These are phyloP conservation scores for Potorous gilbertii DNA, from an alignment of 2,797 vertebrate species.

Conservation along the genomic window DNA sequence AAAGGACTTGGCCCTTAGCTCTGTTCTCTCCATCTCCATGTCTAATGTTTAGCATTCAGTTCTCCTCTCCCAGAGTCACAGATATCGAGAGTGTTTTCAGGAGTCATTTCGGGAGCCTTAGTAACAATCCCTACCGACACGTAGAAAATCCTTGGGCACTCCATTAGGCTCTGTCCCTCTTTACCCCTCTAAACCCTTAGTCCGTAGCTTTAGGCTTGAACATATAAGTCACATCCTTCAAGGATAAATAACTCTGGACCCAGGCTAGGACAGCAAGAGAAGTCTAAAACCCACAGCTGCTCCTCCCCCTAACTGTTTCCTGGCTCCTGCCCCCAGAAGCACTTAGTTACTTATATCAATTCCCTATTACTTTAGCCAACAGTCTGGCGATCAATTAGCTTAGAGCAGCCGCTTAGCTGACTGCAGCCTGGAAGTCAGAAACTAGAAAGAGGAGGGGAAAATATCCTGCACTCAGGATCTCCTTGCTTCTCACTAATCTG, in stretches of 20 bases:
- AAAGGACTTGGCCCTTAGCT: background rate
- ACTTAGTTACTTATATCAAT: slow-evolving; percentile 70
- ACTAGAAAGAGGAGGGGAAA: background rate
- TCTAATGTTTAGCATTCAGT: background rate
- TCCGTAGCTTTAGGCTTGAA: background rate
- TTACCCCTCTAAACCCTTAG: background rate
- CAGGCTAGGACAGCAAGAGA: background rate
- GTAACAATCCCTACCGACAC: background rate
- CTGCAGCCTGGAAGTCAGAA: background rate
- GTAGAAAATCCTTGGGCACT: background rate
- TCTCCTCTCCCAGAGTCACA: background rate
- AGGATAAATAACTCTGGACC: background rate
- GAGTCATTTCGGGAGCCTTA: slow-evolving; percentile 17
- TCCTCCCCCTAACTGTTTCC: background rate
- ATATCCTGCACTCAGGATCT: background rate
- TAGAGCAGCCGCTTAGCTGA: slow-evolving; percentile 67
- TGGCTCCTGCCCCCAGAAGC: slow-evolving; percentile 55
- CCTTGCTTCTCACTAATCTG: background rate
- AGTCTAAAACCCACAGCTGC: background rate
- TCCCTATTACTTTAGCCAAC: slow-evolving; percentile 75
- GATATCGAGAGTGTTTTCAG: slow-evolving; percentile 15
- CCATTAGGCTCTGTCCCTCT: background rate
- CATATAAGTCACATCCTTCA: background rate
- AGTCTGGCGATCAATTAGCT: slow-evolving; percentile 73
- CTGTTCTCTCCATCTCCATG: background rate